Evolutionary conservation across 1,140 invertebrate genomes (phyloP).

Genomic region (Coptotermes formosanus): DNA sequence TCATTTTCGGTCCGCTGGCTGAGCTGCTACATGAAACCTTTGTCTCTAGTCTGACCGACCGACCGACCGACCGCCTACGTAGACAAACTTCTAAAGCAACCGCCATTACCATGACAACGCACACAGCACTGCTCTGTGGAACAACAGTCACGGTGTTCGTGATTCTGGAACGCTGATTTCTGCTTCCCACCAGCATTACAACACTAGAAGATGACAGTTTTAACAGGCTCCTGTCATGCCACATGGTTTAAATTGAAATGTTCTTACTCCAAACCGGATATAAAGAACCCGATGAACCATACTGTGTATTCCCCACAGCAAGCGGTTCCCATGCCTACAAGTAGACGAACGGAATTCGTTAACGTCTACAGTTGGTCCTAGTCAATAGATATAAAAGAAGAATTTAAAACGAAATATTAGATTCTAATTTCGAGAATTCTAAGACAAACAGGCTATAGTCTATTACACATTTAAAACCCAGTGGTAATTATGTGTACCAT

Average conservation of each 20-base stretch:
- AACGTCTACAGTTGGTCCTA: no score
- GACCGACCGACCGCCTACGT: neutral
- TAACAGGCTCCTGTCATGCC: neutral
- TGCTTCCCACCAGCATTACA: neutral
- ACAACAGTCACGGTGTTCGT: slow-evolving; percentile 1
- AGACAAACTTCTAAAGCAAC: neutral
- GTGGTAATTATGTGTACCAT: no score
- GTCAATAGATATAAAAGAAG: no score
- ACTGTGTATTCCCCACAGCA: no score
- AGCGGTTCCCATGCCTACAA: no score
- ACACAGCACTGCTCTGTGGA: neutral
- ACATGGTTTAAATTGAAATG: neutral
- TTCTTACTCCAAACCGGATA: neutral
- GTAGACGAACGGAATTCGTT: no score
- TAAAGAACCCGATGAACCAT: no score
- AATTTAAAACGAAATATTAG: no score
- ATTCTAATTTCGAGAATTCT: no score
- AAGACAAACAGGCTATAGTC: no score
- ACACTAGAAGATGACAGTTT: neutral
- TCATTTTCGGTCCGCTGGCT: neutral
- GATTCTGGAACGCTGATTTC: slow-evolving; percentile 2
- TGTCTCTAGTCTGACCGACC: neutral
- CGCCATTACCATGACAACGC: slow-evolving; percentile 10
- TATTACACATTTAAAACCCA: no score
- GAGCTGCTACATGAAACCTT: neutral